Base-by-base conservation (phyloP, 2,888 invertebrate genomes). In the Ormyrus thymus region DNA sequence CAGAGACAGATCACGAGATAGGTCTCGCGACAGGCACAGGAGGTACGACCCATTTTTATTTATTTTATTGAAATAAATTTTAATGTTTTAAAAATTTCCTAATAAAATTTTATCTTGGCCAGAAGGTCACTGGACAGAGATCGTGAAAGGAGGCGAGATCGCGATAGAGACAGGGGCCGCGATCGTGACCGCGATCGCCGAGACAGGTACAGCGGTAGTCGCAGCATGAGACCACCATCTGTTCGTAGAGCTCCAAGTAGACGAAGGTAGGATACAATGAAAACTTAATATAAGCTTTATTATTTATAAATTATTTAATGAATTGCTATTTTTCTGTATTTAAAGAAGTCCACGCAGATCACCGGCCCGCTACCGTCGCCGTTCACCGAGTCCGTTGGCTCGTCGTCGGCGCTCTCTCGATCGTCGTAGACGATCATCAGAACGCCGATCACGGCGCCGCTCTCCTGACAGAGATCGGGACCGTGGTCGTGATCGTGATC, bases 181-280 rank as follows among this genome's bases (percentile, higher is more conserved):
- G 90, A 85, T 89, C 89, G 91, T 58, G 90, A 85, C 89, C 89
- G 91, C 56, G 90, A 90, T 81, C 90, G 91, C 80, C 90, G 91
- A 50, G 90, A 90, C 79, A 84, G 91, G 15, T 90, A 88, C 80
- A 87, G 89, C 76, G 88, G 89, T 4, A 84, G 85, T 78, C 88
- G 89, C 45, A 86, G 87, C 56, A 90, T 90, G 90, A 87, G 90
- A 81, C 90, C 90, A 77, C 90, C 90, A 66, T 89, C 90, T 15
- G 86, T 87, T 3, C 86, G 90, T 53, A 84, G 89, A 83, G 88
- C 87, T 51, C 89, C 87, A 8, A 87, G 85, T 65, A 86, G 90
- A 75, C 87, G 90, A 84, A 90, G 90, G 90, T 90, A 84, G 72
- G 61, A 58, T 70, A 59, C 62, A 9, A 56, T 56, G 13, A 13